Conservation (phyloP, 2,113 vertebrate genomes). For the Sakesphorus luctuosus region DNA sequence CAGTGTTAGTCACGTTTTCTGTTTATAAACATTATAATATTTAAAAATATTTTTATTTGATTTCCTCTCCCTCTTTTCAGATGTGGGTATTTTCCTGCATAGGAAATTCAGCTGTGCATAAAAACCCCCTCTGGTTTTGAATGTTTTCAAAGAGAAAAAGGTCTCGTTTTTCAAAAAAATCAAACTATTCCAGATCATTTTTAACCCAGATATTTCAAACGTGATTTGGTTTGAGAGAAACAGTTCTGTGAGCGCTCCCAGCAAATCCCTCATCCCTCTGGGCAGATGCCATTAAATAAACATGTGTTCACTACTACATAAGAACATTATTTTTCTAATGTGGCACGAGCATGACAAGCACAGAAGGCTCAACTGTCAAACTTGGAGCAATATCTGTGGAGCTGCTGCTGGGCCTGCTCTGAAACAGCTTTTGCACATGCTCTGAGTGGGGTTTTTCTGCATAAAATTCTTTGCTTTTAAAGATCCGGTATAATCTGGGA, state of each 20-base stretch:
- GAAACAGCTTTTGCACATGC: slow-evolving; percentile 37
- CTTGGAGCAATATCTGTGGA: slow-evolving; percentile 57
- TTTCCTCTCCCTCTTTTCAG: background rate
- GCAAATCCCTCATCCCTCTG: slow-evolving; percentile 66
- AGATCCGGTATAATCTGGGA: background rate
- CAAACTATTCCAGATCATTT: slow-evolving; percentile 12
- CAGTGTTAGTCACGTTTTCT: background rate
- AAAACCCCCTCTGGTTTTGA: background rate
- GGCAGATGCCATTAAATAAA: slow-evolving; percentile 76
- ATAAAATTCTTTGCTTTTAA: slow-evolving; percentile 35
- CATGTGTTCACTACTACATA: slow-evolving; percentile 67
- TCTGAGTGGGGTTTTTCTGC: slow-evolving; percentile 34
- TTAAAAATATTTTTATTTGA: background rate
- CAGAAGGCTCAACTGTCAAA: slow-evolving; percentile 68
- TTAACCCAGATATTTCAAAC: slow-evolving; percentile 70
- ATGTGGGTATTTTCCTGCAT: background rate
- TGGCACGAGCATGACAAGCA: slow-evolving; percentile 68
- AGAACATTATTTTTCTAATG: slow-evolving; percentile 69
- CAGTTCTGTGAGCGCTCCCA: slow-evolving; percentile 54
- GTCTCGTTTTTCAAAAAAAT: slow-evolving; percentile 31
- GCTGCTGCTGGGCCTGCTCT: slow-evolving; percentile 53
- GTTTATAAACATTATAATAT: background rate
- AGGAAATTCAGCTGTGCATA: background rate
- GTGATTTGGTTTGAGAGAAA: slow-evolving; percentile 57
- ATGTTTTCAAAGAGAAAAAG: background rate